Base-by-base conservation (phyloP, 2,888 invertebrate genomes). In the Leucoma salicis region DNA sequence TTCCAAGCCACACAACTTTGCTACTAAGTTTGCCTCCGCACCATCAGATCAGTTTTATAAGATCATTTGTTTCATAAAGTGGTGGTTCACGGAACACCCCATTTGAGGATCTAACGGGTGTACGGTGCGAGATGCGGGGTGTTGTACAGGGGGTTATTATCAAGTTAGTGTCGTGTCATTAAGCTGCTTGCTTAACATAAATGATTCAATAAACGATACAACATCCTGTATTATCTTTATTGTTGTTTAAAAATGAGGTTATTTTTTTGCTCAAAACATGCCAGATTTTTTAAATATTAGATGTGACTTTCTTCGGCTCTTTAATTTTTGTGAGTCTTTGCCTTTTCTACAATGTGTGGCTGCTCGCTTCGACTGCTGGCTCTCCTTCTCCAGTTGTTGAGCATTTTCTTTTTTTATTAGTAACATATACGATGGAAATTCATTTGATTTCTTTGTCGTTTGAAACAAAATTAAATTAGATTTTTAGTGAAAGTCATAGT, bases 101-200 rank as follows among this genome's bases (percentile, higher is more conserved):
- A 13, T 13, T 10, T 5, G 25, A 3, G 10, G 2, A 27, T n/a
- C 33, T 28, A 27, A 3, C 27, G 37, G n/a, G 16, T n/a, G 12
- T 14, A 31, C n/a, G 3, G 8, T 2, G 27, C n/a, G 15, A 25
- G 14, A 4, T 8, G 16, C 37, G 15, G 44, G 31, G 33, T 24
- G 3, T 5, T 6, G 11, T 3, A 4, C 38, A 41, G 59, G 54
- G 57, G 49, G 56, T 63, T 68, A 65, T 78, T 78, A 80, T 78
- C 74, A 66, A 70, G 64, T 81, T 77, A 80, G 64, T 66, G 68
- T 53, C 74, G 74, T 67, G 64, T 78, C 82, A 80, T 82, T 82
- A 77, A 54, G 65, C 64, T 53, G 57, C 67, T n/a, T 72, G 72
- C 61, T 80, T 78, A 74, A 75, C 78, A 80, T 80, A 75, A 76